Evolutionary conservation across 2,113 vertebrate species (phyloP).

Genomic region (Oriolus oriolus): DNA sequence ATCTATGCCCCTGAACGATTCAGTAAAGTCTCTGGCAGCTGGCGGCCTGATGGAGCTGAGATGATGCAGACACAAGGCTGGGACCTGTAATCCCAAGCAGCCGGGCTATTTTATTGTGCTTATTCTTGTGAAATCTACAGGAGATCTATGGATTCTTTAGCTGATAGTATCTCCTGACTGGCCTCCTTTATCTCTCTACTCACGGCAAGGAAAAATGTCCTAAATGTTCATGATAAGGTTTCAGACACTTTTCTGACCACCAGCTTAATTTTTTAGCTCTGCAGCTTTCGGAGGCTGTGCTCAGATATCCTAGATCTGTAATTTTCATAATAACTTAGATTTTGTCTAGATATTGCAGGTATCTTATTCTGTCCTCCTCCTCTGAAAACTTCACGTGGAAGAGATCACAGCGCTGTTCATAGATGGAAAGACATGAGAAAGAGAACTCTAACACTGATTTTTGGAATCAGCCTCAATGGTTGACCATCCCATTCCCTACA

Average conservation of each 20-base stretch:
- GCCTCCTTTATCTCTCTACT: background rate
- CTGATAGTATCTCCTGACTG: slow-evolving; percentile 1
- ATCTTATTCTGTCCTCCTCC: background rate
- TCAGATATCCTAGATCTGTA: background rate
- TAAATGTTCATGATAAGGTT: background rate
- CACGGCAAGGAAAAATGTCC: background rate
- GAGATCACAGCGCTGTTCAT: background rate
- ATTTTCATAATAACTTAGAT: background rate
- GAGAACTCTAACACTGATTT: background rate
- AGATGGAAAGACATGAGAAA: background rate
- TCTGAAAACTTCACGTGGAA: background rate
- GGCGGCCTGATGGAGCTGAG: background rate
- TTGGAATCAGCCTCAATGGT: background rate
- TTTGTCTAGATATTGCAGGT: background rate
- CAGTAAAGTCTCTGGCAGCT: slow-evolving; percentile 41
- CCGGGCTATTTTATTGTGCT: slow-evolving; percentile 25
- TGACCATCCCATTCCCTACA: background rate
- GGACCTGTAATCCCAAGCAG: slow-evolving; percentile 55
- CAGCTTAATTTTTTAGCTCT: background rate
- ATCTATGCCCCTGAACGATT: slow-evolving; percentile 8
- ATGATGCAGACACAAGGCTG: slow-evolving; percentile 51
- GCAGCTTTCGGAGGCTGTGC: background rate
- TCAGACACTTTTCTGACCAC: background rate
- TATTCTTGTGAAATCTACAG: slow-evolving; percentile 37
- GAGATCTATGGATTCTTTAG: slow-evolving; percentile 39